These are phyloP conservation scores for Tokudaia tokunoshimensis DNA, from an alignment of 2,797 vertebrate genomes.

Conservation along the genomic window DNA sequence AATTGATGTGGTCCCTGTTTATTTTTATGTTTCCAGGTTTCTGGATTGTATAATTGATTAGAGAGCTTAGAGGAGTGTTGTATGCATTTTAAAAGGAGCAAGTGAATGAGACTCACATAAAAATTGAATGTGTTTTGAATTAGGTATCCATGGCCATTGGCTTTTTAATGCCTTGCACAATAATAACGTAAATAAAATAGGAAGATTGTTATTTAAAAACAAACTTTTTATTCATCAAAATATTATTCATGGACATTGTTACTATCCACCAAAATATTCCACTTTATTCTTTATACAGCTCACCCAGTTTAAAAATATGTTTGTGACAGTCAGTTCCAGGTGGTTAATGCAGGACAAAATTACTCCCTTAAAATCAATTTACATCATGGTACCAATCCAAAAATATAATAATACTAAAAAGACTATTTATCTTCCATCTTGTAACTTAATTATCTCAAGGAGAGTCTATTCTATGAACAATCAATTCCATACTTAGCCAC, in stretches of 20 bases:
- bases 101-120: conserved; percentile 6
- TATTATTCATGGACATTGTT: conserved; percentile 29
- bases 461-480: not conserved
- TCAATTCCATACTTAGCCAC: not conserved
- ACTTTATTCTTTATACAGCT: conserved; percentile 33
- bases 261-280: conserved; percentile 17
- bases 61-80: not conserved
- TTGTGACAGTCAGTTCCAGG: not conserved
- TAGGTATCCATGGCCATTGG: conserved; percentile 49
- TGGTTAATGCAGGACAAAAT: conserved; percentile 44
- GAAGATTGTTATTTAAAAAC: not conserved
- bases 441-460: conserved; percentile 54
- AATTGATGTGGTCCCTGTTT: not conserved
- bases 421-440: not conserved
- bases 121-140: conserved; percentile 17
- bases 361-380: conserved; percentile 67
- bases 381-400: conserved; percentile 27
- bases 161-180: not conserved
- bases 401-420: conserved; percentile 19
- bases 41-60: conserved; percentile 17
- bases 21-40: conserved; percentile 16
- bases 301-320: conserved; percentile 48
- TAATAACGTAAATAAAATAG: not conserved
- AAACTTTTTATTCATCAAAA: conserved; percentile 35
- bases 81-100: not conserved